Base-by-base conservation (phyloP, 2,113 vertebrate species). In the Phodopus roborovskii region DNA sequence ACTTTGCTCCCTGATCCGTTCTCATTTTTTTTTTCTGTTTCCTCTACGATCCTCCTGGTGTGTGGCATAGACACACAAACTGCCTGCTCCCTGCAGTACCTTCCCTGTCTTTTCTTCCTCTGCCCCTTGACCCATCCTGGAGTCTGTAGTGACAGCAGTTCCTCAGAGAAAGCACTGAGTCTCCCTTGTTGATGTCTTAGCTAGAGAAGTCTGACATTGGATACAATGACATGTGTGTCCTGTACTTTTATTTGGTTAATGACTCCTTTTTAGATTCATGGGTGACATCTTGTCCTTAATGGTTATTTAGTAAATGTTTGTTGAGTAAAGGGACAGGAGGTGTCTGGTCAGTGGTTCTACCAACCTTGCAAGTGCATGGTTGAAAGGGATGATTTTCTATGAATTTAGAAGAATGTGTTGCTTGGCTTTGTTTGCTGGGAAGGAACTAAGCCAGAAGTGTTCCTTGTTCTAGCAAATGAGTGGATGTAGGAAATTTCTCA, bases 321-420 rank as follows among this genome's bases (percentile, higher is more conserved):
- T 56, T 48, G 88, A 71, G 5, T 88, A 62, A 50, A n/a, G 81
- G 7, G 50, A 24, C 66, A 19, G 2, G 28, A 68, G 36, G 11
- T 9, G 50, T 53, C 90, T 90, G 62, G 50, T 33, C 0, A 5
- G 64, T 53, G 28, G 45, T 39, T 93, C 70, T 78, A 64, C 56
- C 68, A 62, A 42, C 9, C 45, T 45, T 83, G 36, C 74, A 53
- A 39, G n/a, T 48, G 26, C 19, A 30, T 90, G 33, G 39, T 78
- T 53, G 60, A 92, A 96, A 91, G 78, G 24, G 10, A 81, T 53
- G 58, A 39, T 94, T 94, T 94, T 93, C 45, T 84, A 53, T 78
- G 73, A 60, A 48, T 87, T 56, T 85, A 36, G 50, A 66, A 62
- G 94, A 12, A 45, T 39, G 1, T 94, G 5, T 50, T 75, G 45